Conservation (phyloP, 2,797 vertebrate genomes). For the Anas capensis region DNA sequence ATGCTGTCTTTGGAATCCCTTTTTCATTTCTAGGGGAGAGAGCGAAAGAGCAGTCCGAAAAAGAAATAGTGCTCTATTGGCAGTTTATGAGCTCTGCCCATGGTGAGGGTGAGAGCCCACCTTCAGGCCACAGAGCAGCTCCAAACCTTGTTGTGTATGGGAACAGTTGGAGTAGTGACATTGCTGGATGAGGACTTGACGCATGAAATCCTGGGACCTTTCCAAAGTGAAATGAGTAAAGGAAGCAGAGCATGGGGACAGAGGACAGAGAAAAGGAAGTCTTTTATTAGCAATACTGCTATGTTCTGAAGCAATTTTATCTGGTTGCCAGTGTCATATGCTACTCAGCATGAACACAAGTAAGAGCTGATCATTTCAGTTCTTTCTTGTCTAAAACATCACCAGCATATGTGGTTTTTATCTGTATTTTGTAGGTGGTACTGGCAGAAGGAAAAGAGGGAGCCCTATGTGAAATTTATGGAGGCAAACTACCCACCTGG, state of each 20-base stretch:
- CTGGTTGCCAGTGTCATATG: neutral
- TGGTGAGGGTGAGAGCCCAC: neutral
- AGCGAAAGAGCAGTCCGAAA: neutral
- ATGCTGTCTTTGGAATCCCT: neutral
- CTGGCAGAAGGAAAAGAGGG: slow-evolving; percentile 85
- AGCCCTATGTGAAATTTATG: slow-evolving; percentile 90
- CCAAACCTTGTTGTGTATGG: neutral
- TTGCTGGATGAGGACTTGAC: neutral
- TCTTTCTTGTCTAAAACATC: neutral
- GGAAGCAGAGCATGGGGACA: neutral
- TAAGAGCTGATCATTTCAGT: neutral
- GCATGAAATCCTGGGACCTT: neutral
- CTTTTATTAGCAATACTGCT: neutral
- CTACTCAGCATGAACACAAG: neutral
- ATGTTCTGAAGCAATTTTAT: neutral
- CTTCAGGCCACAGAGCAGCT: neutral
- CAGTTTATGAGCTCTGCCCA: neutral
- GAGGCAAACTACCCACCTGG: slow-evolving; percentile 88
- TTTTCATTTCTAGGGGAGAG: neutral
- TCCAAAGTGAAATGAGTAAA: neutral
- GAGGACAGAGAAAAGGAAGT: neutral
- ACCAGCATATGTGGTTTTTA: neutral
- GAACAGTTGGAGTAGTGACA: neutral
- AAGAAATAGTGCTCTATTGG: neutral
- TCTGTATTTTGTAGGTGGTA: slow-evolving; percentile 86